phyloP scores from a whole-genome alignment of 2,797 vertebrate genomes.

The Cynodonichthys magdalenae region DNA sequence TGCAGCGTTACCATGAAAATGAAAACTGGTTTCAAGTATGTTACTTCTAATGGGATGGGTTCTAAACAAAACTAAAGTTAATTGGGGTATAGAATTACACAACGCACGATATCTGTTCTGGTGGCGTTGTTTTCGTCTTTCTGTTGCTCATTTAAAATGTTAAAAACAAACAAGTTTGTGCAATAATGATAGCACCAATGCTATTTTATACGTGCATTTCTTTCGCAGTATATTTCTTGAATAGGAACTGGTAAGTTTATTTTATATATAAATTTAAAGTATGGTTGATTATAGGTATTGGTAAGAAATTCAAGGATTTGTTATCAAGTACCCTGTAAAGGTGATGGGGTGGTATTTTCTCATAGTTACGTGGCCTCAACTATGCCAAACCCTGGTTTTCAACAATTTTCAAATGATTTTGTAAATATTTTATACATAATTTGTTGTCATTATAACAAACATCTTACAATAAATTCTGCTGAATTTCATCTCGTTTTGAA shows the following conservation, averaged over 20 bases:
- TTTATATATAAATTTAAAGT: constrained; percentile 20
- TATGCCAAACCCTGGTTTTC: constrained; percentile 49
- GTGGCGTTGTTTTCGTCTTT: constrained; percentile 36
- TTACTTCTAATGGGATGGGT: constrained; percentile 61
- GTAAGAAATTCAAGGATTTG: constrained; percentile 3
- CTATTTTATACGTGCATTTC: constrained; percentile 43
- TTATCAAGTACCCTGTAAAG: constrained; percentile 7
- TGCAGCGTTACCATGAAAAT: constrained; percentile 52
- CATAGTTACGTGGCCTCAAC: constrained; percentile 37
- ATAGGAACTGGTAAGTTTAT: constrained; percentile 2
- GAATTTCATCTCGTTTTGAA: constrained; percentile 8
- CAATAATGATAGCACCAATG: constrained; percentile 20
- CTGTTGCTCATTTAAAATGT: constrained; percentile 44
- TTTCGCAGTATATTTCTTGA: constrained; percentile 14
- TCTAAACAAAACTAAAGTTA: constrained; percentile 55
- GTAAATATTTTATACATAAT: constrained; percentile 27
- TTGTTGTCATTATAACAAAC: constrained; percentile 22
- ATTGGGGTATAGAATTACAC: constrained; percentile 50
- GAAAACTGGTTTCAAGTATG: constrained; percentile 52
- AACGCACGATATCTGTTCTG: constrained; percentile 26
- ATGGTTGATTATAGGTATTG: constrained; percentile 20
- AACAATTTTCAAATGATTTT: constrained; percentile 24
- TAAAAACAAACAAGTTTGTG: constrained; percentile 27
- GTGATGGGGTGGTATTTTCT: constrained; percentile 13
- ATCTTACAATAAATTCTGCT: constrained; percentile 25